Evolutionary conservation across 2,797 vertebrate genomes (phyloP).

Genomic region (Telmatherina bonti): DNA sequence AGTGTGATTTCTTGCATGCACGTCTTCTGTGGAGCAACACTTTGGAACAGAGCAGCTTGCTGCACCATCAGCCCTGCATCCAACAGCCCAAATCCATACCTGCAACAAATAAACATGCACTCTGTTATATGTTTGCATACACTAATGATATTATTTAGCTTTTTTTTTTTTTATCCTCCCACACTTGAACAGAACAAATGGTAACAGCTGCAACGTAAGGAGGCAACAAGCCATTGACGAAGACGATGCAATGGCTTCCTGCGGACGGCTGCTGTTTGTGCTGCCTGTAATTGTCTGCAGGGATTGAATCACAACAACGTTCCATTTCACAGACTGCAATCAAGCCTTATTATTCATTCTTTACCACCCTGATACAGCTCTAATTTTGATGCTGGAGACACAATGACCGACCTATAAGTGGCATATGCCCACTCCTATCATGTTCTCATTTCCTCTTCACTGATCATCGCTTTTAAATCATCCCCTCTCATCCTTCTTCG

Average conservation of each 20-base stretch:
- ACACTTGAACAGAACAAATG: conserved; percentile 53
- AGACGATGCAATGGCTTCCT: conserved; percentile 78
- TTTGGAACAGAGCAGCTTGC: conserved; percentile 59
- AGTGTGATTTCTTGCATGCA: conserved; percentile 60
- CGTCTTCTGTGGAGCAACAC: conserved; percentile 52
- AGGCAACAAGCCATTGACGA: conserved; percentile 81
- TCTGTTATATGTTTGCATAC: conserved; percentile 14
- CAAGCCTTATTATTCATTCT: conserved; percentile 85
- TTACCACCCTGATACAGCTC: conserved; percentile 59
- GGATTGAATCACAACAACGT: conserved; percentile 83
- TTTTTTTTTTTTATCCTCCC: conserved; percentile 26
- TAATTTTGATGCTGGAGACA: conserved; percentile 70
- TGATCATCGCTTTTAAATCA: conserved; percentile 59
- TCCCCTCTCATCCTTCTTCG: conserved; percentile 63
- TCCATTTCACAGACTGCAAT: conserved; percentile 82
- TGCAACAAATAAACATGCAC: conserved; percentile 36
- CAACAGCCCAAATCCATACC: conserved; percentile 76
- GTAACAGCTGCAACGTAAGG: conserved; percentile 72
- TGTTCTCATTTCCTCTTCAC: conserved; percentile 49
- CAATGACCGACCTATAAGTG: conserved; percentile 74
- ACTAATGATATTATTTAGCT: conserved; percentile 7
- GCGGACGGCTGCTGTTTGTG: conserved; percentile 74
- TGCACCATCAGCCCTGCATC: conserved; percentile 78
- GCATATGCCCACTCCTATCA: conserved; percentile 63
- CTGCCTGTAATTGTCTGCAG: conserved; percentile 79